These are phyloP conservation scores for Uloborus diversus DNA, from an alignment of 1,140 invertebrate genomes.

Conservation along the genomic window DNA sequence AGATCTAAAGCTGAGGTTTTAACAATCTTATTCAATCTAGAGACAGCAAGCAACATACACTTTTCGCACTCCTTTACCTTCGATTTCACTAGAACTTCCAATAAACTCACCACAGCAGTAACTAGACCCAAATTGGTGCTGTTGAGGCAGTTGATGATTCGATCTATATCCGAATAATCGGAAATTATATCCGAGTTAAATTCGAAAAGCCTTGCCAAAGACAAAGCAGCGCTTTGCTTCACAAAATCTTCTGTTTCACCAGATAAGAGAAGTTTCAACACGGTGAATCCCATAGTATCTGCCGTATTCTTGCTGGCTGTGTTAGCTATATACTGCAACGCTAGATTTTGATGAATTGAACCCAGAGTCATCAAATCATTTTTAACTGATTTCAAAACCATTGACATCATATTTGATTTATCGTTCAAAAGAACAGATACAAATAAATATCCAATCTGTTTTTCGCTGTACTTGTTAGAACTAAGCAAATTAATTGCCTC, in stretches of 20 bases:
- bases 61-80: conserved; percentile 99
- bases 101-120: conserved; percentile 74
- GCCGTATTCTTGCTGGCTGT: conserved; percentile 99
- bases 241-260: conserved; percentile 99
- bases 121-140: conserved; percentile 88
- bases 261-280: conserved; percentile 96
- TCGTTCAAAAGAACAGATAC: conserved; percentile 91
- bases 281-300: conserved; percentile 96
- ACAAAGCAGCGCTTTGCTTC: conserved; percentile 98
- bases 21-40: conserved; percentile 81
- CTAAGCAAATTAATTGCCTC: conserved; percentile 99
- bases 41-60: conserved; percentile 96
- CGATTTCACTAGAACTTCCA: conserved; percentile 96
- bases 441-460: conserved; percentile 85
- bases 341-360: conserved; percentile 97
- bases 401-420: conserved; percentile 97
- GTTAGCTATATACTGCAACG: conserved; percentile 99
- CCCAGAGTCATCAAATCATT: conserved; percentile 97
- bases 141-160: conserved; percentile 98
- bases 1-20: conserved; percentile 97
- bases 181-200: conserved; percentile 93
- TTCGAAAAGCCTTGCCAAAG: conserved; percentile 89
- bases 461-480: conserved; percentile 99
- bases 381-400: conserved; percentile 99
- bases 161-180: conserved; percentile 96